phyloP scores from a whole-genome alignment of 2,888 invertebrate species.

The Sepioteuthis lessoniana region DNA sequence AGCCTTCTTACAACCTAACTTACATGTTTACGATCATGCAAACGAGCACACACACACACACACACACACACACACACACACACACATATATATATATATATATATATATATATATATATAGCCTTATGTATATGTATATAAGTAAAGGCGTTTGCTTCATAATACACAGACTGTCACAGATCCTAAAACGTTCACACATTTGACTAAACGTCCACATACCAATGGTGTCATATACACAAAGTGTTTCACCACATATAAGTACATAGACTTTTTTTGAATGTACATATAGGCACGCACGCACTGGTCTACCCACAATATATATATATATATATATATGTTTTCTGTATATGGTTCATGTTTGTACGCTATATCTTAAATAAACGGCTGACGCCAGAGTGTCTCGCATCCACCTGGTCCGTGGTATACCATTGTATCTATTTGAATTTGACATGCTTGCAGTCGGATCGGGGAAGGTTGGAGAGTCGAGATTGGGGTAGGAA shows the following conservation, averaged over 20 bases:
- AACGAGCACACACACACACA: too few species aligned
- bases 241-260: neutral
- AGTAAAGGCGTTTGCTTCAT: neutral
- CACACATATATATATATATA: too few species aligned
- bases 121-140: too few species aligned
- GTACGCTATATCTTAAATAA: conserved; percentile 42
- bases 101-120: too few species aligned
- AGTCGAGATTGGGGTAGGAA: neutral
- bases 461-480: neutral
- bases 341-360: conserved; percentile 36
- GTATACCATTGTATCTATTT: neutral
- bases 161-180: neutral
- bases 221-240: neutral
- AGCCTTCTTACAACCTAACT: too few species aligned
- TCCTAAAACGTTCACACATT: neutral
- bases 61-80: too few species aligned
- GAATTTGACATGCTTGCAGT: neutral
- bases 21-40: too few species aligned
- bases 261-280: neutral
- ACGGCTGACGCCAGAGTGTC: conserved; percentile 45
- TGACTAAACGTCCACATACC: neutral
- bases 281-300: neutral
- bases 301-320: neutral
- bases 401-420: conserved; percentile 39
- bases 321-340: neutral